phyloP scores from a whole-genome alignment of 2,888 invertebrate genomes.

The Steinernema hermaphroditum region DNA sequence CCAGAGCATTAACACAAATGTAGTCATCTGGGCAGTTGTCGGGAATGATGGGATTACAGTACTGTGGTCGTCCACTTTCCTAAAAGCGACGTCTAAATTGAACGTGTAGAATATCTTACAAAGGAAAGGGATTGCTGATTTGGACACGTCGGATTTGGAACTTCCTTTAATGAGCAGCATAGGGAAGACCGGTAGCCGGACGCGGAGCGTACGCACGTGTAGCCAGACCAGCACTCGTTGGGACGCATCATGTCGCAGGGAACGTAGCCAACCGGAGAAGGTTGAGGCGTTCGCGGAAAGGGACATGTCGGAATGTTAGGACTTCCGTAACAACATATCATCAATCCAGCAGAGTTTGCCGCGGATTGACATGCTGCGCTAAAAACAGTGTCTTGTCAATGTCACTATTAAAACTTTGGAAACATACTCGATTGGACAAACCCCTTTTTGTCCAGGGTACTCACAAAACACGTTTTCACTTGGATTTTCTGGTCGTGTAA shows the following conservation, averaged over 20 bases:
- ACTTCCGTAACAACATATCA: conserved; percentile 52
- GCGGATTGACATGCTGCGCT: conserved; percentile 40
- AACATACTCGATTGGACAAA: conserved; percentile 15
- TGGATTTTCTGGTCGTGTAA: not conserved
- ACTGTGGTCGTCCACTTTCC: conserved; percentile 46
- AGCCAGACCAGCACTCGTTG: conserved; percentile 45
- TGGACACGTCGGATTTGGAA: conserved; percentile 47
- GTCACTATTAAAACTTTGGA: not conserved
- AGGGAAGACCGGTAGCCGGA: conserved; percentile 35
- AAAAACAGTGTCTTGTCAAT: conserved; percentile 20
- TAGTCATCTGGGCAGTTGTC: conserved; percentile 48
- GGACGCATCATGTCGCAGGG: conserved; percentile 50
- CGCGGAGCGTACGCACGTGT: conserved; percentile 33
- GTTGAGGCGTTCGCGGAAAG: conserved; percentile 50
- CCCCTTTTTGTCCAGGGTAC: not conserved
- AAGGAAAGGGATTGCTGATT: conserved; percentile 45
- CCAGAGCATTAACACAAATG: conserved; percentile 45
- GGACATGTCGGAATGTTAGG: conserved; percentile 55
- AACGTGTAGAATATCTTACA: conserved; percentile 33
- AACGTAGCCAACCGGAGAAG: conserved; percentile 48
- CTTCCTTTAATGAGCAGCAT: conserved; percentile 46
- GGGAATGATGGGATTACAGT: conserved; percentile 43
- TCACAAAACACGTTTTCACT: conserved; percentile 36
- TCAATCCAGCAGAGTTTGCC: conserved; percentile 39
- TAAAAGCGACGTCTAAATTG: conserved; percentile 13